Conservation (phyloP, 2,113 vertebrate species). For the Nanorana parkeri region DNA sequence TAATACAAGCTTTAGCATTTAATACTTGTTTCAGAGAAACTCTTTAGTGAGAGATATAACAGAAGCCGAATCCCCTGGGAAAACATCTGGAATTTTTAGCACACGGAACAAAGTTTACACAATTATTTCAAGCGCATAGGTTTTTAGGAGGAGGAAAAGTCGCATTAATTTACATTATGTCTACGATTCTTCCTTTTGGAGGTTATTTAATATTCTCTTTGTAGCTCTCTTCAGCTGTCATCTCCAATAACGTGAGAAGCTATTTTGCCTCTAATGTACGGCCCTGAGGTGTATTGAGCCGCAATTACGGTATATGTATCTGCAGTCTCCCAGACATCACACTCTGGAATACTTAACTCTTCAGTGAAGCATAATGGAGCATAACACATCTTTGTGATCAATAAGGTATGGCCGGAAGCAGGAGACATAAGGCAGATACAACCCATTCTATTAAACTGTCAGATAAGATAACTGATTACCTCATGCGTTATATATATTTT, state of each 20-base stretch:
- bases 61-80: too few relatives aligned
- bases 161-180: not conserved
- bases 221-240: not conserved
- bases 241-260: not conserved
- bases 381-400: constrained; percentile 31
- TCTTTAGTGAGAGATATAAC: too few relatives aligned
- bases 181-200: not conserved
- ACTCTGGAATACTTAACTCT: constrained; percentile 1
- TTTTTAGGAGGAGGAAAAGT: not conserved
- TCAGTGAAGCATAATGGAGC: not conserved
- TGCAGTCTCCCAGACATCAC: not conserved
- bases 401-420: constrained; percentile 25
- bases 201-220: not conserved
- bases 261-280: constrained; percentile 5
- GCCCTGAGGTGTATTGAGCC: constrained; percentile 11
- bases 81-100: too few relatives aligned
- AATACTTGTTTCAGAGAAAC: too few relatives aligned
- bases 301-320: not conserved
- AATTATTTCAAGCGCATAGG: not conserved
- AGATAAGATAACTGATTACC: constrained; percentile 5
- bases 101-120: too few relatives aligned
- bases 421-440: constrained; percentile 1
- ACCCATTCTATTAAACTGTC: constrained; percentile 21
- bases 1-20: too few relatives aligned
- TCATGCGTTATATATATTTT: constrained; percentile 20